phyloP scores from a whole-genome alignment of 2,797 vertebrate genomes.

The Parauchenoglanis ngamensis region DNA sequence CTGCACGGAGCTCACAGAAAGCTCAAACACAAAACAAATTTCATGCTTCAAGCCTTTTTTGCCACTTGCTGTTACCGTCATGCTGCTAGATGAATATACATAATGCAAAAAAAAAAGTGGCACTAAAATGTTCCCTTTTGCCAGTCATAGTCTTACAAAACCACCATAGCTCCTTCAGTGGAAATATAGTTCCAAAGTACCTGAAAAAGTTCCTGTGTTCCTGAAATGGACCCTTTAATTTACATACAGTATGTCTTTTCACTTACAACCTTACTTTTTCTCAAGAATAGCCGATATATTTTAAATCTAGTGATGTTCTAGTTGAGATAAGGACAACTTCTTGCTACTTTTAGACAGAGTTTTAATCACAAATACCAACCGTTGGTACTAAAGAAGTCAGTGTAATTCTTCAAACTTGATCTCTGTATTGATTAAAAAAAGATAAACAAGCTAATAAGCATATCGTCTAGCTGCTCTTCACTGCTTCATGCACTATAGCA shows the following conservation, averaged over 20 bases:
- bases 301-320: neutral
- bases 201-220: no score
- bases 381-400: neutral
- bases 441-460: neutral
- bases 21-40: neutral
- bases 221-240: no score
- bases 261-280: no score
- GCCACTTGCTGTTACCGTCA: neutral
- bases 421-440: no score
- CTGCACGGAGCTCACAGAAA: neutral
- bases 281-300: no score
- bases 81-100: neutral
- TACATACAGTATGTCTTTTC: no score
- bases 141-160: no score
- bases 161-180: no score
- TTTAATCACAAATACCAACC: neutral
- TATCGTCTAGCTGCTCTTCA: neutral
- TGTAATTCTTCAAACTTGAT: neutral
- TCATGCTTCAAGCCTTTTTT: neutral
- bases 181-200: no score
- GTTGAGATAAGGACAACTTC: neutral
- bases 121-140: neutral
- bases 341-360: neutral
- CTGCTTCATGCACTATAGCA: neutral
- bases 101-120: neutral